Evolutionary conservation across 2,113 vertebrate species (phyloP), one percentile per base, ranked within the genome.

Genomic region (Phoenicopterus ruber): DNA sequence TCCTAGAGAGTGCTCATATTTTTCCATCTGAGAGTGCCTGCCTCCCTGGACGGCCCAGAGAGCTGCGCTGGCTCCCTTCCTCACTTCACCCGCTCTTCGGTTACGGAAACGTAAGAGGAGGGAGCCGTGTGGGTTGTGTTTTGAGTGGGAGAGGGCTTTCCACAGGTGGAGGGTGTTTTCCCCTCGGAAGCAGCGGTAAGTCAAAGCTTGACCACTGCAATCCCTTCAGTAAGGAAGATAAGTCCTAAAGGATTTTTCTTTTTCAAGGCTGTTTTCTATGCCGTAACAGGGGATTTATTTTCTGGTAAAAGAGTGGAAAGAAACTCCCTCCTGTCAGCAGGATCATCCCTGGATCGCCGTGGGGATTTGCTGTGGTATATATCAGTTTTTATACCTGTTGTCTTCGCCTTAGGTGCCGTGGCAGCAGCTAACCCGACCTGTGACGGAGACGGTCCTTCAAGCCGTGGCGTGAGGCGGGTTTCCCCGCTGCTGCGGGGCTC

Each of bases 101-200:
- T 47, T 31, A 12, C 1, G 9, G 83, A n/a, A n/a, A 5, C 0
- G 0, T 9, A 10, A 15, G 44, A 63, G 42, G 19, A 67, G 21
- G 62, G 42, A 58, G 24, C 71, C 34, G 32, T 2, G 1, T 14
- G 29, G 58, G 31, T 8, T 67, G n/a, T 63, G 50, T 63, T 66
- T 72, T 17, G 34, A 31, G 28, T 63, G 22, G 17, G 78, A 74
- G n/a, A 31, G 82, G 42, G 38, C 6, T 82, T 85, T 91, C 61
- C 47, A 76, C 17, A 3, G 11, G n/a, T 32, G 17, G 7, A 47
- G 15, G 5, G 3, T 2, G 14, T 44, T 72, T 34, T 28, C 7
- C 38, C 25, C 10, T 42, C 55, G 38, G 59, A 74, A 82, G 31
- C 32, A 47, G 4, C 34, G 82, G 0, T 18, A 77, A 57, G 38